Evolutionary conservation across 1,140 invertebrate species (phyloP), one percentile per base, ranked within the genome.

Genomic region (Drosophila orosa): DNA sequence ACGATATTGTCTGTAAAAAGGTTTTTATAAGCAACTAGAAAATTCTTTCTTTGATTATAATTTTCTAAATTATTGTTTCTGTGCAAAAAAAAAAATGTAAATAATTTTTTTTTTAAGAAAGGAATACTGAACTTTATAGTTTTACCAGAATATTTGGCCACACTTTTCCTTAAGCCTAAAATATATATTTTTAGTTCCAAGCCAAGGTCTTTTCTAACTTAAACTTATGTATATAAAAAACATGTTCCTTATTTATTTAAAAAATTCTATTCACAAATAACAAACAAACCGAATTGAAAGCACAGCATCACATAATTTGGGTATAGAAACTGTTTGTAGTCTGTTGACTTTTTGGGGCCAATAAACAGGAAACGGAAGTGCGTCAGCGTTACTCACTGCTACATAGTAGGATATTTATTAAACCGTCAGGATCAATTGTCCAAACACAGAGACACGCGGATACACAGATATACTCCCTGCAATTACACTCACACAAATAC

Each of bases 361-460:
- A 57, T 52, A 68, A 76, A 86, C 83, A 79, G 83, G 83, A 86
- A 86, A 52, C 83, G 84, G 84, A 87, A 78, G 85, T 87, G 68
- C 68, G 84, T 80, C 63, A 71, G 59, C 44, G 72, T 54, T 86
- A 58, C 58, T 71, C 7, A 50, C 31, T 47, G 39, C 55, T 45
- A 45, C 44, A 45, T 74, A 33, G 47, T 47, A n/a, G 45, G 78
- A 76, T 76, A 86, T 81, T 86, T 86, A 86, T 86, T 86, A 79
- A 86, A 86, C 61, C 62, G 55, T 35, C 66, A 65, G 82, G 65
- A 81, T 78, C 69, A 80, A 78, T 85, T 84, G 58, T 68, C 60
- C 25, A 44, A 33, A 47, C 39, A 60, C 48, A 55, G 27, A 56
- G 50, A 44, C 40, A 47, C n/a, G n/a, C n/a, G n/a, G n/a, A n/a